Conservation (phyloP, 2,888 invertebrate genomes). For the Hipparchia semele region DNA sequence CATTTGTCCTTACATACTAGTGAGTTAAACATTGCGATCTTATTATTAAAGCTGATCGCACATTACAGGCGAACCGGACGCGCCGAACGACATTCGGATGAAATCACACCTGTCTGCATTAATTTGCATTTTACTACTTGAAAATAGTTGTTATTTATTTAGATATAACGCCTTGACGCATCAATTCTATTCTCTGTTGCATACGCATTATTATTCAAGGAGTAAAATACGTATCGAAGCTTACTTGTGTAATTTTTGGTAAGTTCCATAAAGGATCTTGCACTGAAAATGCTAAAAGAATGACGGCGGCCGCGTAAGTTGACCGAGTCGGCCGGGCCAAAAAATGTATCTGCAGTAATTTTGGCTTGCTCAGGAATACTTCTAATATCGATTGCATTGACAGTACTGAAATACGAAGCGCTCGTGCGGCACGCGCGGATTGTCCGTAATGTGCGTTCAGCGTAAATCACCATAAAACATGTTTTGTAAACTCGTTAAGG, state of each 20-base stretch:
- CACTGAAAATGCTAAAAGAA: background rate
- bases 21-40: slow-evolving; percentile 78
- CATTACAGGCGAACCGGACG: background rate
- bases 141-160: too few species aligned
- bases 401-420: background rate
- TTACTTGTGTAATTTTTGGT: too few species aligned
- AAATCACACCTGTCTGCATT: too few species aligned
- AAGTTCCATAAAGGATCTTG: background rate
- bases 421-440: background rate
- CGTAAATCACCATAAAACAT: slow-evolving; percentile 77
- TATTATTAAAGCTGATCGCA: slow-evolving; percentile 51
- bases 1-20: slow-evolving; percentile 82
- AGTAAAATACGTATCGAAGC: too few species aligned
- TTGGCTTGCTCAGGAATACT: background rate
- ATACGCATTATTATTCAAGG: too few species aligned
- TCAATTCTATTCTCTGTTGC: too few species aligned
- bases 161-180: too few species aligned
- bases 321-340: background rate
- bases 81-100: background rate
- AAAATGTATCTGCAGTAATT: background rate
- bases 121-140: too few species aligned
- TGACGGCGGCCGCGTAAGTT: background rate
- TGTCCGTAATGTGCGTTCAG: slow-evolving; percentile 1
- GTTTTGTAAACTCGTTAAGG: slow-evolving; percentile 75
- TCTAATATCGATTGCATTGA: background rate